Conservation (phyloP, 2,797 vertebrate genomes). For the Ctenopoma multispine region DNA sequence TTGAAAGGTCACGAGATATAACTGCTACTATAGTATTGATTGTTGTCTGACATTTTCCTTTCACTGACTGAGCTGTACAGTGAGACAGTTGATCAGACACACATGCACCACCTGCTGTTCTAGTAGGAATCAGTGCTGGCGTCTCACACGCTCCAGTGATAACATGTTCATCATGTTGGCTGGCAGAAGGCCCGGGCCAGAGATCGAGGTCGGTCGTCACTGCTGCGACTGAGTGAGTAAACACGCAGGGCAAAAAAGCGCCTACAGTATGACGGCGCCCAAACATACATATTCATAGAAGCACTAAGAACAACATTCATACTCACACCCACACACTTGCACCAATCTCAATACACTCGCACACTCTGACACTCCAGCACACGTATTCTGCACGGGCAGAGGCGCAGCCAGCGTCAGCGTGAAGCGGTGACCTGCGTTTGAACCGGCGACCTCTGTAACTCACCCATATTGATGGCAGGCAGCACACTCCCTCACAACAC, state of each 20-base stretch:
- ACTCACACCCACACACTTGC: conserved; percentile 5
- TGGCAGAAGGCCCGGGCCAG: conserved; percentile 55
- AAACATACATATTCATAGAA: conserved; percentile 27
- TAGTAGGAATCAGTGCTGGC: conserved; percentile 33
- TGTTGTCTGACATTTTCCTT: conserved; percentile 42
- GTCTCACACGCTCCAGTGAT: conserved; percentile 45
- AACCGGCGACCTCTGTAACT: conserved; percentile 85
- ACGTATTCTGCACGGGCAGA: conserved; percentile 21
- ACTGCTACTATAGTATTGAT: conserved; percentile 24
- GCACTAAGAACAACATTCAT: conserved; percentile 3
- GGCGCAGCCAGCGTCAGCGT: conserved; percentile 53
- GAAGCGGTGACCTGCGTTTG: conserved; percentile 82
- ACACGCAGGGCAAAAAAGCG: conserved; percentile 20
- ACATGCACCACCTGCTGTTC: conserved; percentile 49
- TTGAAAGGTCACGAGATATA: not conserved
- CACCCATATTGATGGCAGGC: conserved; percentile 84
- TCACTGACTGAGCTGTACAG: conserved; percentile 12
- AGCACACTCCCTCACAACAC: conserved; percentile 64
- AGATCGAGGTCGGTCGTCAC: conserved; percentile 57
- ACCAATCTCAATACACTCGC: conserved; percentile 15
- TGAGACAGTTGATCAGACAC: conserved; percentile 43
- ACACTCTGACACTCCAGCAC: conserved; percentile 40
- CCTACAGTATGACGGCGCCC: conserved; percentile 19
- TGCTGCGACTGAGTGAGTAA: conserved; percentile 29
- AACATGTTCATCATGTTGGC: conserved; percentile 58